These are phyloP conservation scores for Zygothrica quintamaculata DNA, from an alignment of 2,888 invertebrate species.

Conservation along the genomic window DNA sequence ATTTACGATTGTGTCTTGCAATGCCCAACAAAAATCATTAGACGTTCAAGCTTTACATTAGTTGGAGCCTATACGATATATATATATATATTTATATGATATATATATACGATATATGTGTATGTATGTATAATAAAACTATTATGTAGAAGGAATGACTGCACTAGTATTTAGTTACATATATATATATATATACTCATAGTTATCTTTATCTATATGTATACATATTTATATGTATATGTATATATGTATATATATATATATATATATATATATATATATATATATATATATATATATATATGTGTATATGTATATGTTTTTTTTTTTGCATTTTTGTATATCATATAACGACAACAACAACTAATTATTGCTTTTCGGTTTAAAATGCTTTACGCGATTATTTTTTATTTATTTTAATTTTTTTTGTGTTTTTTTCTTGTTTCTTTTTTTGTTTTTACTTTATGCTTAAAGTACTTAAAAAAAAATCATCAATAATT, in stretches of 20 bases:
- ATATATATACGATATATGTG: conserved; percentile 40
- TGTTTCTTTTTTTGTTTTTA: conserved; percentile 12
- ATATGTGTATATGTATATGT: conserved; percentile 27
- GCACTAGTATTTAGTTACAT: conserved; percentile 52
- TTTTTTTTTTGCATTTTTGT: conserved; percentile 43
- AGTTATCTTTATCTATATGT: conserved; percentile 33
- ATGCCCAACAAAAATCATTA: conserved; percentile 77
- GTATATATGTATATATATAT: conserved; percentile 38
- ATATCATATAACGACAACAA: conserved; percentile 77
- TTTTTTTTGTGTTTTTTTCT: conserved; percentile 25
- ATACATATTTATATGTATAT: conserved; percentile 21
- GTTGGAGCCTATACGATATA: conserved; percentile 64
- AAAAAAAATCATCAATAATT: conserved; percentile 74
- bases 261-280: conserved; percentile 43
- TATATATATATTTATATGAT: conserved; percentile 50
- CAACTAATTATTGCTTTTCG: conserved; percentile 80
- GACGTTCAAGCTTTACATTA: conserved; percentile 76
- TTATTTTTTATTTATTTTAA: conserved; percentile 40
- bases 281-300: conserved; percentile 52
- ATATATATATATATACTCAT: conserved; percentile 48
- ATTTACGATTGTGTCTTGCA: conserved; percentile 78
- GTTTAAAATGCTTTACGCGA: conserved; percentile 70
- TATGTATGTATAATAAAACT: conserved; percentile 48
- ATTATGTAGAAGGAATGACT: conserved; percentile 73
- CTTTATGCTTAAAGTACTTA: conserved; percentile 57